These are phyloP conservation scores for Whitmania pigra DNA, from an alignment of 1,140 invertebrate genomes.

Conservation along the genomic window DNA sequence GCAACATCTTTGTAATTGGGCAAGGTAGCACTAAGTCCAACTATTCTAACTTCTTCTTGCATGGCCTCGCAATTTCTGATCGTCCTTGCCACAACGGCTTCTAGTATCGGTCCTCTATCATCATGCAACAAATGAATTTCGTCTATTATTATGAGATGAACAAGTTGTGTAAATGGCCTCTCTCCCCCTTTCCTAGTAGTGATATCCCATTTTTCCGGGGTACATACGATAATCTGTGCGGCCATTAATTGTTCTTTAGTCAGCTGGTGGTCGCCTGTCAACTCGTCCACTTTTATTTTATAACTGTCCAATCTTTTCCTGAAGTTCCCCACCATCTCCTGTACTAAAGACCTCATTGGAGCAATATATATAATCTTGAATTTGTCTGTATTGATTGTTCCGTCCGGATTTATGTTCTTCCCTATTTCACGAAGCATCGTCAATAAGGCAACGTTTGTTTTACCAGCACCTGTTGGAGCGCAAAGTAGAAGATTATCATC, in stretches of 20 bases:
- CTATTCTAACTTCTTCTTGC: conserved; percentile 84
- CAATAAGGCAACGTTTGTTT: conserved; percentile 94
- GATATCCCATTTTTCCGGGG: conserved; percentile 99
- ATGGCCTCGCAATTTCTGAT: conserved; percentile 79
- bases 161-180: conserved; percentile 87
- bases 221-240: conserved; percentile 96
- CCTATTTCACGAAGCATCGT: conserved; percentile 93
- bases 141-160: conserved; percentile 91
- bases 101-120: conserved; percentile 90
- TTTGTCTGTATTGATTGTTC: conserved; percentile 84
- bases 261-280: conserved; percentile 96
- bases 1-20: conserved; percentile 98
- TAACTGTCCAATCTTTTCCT: conserved; percentile 65
- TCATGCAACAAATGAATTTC: conserved; percentile 98
- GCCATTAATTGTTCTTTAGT: conserved; percentile 89
- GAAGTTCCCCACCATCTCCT: conserved; percentile 90
- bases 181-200: conserved; percentile 92
- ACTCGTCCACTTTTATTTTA: conserved; percentile 84
- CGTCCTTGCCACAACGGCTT: conserved; percentile 86
- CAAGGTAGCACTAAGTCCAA: conserved; percentile 89
- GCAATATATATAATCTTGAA: conserved; percentile 99
- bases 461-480: conserved; percentile 96
- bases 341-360: conserved; percentile 94
- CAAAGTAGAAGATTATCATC: conserved; percentile 94
- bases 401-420: conserved; percentile 87